Conservation (phyloP, 64 coral and sea anemone genomes). For the Acropora yongei region DNA sequence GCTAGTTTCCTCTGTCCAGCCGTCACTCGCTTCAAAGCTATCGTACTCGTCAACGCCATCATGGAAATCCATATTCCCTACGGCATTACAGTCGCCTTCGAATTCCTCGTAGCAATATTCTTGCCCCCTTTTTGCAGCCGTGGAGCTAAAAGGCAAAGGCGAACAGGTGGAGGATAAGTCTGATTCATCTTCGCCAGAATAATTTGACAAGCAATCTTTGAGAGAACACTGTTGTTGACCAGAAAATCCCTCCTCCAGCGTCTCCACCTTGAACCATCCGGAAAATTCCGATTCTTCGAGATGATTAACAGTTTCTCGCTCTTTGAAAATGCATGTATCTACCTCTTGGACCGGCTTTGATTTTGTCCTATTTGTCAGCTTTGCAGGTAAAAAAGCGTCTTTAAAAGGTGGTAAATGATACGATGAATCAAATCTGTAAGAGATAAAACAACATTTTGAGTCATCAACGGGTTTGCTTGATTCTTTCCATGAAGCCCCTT, state of each 20-base stretch:
- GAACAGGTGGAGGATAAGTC: conserved; percentile 20
- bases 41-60: conserved; percentile 31
- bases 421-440: conserved; percentile 70
- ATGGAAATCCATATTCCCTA: conserved; percentile 40
- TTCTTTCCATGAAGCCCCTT: conserved; percentile 37
- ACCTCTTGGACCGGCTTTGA: conserved; percentile 1
- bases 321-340: neutral
- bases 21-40: neutral
- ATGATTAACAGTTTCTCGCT: conserved; percentile 10
- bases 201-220: neutral
- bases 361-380: conserved; percentile 18
- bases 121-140: neutral
- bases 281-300: conserved; percentile 13
- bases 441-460: conserved; percentile 69
- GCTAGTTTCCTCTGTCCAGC: neutral
- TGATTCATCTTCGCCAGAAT: conserved; percentile 25
- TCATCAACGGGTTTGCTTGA: conserved; percentile 31
- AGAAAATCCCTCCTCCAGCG: conserved; percentile 70
- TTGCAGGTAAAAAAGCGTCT: conserved; percentile 61
- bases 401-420: conserved; percentile 63
- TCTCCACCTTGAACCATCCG: conserved; percentile 67
- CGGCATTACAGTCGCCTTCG: conserved; percentile 2
- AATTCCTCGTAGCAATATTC: conserved; percentile 6
- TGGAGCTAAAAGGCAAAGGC: neutral
- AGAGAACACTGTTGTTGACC: conserved; percentile 7